Evolutionary conservation across 2,797 vertebrate species (phyloP).

Genomic region (Sus cebifrons): DNA sequence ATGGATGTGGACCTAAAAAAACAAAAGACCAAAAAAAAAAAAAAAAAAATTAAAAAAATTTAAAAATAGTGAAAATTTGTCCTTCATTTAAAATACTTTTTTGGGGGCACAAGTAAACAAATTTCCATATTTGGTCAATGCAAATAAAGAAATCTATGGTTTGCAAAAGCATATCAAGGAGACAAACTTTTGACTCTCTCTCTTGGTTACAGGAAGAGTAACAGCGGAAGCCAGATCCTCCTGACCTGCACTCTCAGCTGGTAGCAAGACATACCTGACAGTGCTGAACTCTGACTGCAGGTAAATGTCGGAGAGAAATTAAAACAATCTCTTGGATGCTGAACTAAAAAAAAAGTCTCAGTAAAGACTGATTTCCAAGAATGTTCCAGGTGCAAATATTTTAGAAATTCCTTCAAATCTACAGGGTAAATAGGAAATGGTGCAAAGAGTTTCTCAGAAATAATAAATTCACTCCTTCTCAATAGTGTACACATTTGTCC

Average conservation of each 20-base stretch:
- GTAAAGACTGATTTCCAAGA: conserved; percentile 45
- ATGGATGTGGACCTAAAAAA: too few species aligned
- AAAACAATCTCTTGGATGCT: not conserved
- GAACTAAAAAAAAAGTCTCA: not conserved
- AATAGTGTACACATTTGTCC: not conserved
- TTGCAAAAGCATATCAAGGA: not conserved
- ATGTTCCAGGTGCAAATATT: not conserved
- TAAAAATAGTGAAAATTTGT: not conserved
- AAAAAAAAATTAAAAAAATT: too few species aligned
- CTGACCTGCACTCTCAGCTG: fast-evolving
- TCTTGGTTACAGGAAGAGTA: not conserved
- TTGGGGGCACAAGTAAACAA: not conserved
- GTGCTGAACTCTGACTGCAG: not conserved
- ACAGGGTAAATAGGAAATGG: not conserved
- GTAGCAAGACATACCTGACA: not conserved
- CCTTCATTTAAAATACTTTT: conserved; percentile 38
- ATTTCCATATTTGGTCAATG: conserved; percentile 38
- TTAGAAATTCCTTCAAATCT: conserved; percentile 39
- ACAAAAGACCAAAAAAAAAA: too few species aligned
- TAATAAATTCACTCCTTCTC: conserved; percentile 4
- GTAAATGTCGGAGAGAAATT: not conserved
- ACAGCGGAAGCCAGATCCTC: not conserved
- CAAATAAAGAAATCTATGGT: conserved; percentile 35
- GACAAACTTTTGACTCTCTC: not conserved
- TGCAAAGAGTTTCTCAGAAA: conserved; percentile 42